Conservation (phyloP, 2,113 vertebrate species). For the Vimba vimba region DNA sequence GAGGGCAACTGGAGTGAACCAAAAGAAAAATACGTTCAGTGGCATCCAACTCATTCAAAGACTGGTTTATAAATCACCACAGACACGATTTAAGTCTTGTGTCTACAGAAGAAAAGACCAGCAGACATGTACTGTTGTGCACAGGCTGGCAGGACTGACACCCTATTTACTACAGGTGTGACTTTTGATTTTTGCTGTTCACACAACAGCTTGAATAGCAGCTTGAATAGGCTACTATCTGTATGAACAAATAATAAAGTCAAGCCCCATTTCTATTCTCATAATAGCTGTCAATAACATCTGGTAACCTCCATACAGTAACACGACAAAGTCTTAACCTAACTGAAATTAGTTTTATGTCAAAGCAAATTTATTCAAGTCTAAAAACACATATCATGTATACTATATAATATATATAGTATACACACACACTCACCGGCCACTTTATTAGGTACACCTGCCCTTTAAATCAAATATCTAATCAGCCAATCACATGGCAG, state of each 20-base stretch:
- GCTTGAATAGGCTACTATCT: not conserved
- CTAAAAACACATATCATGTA: not conserved
- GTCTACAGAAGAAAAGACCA: not conserved
- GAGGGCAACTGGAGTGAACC: not conserved
- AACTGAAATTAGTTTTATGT: not conserved
- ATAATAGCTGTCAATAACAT: not conserved
- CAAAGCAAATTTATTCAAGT: not conserved
- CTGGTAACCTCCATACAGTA: not conserved
- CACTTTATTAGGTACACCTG: too few species aligned
- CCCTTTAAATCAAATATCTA: too few species aligned
- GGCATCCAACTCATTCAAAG: not conserved
- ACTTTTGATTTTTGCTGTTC: not conserved
- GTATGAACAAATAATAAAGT: not conserved
- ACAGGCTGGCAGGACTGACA: not conserved
- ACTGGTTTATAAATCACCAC: not conserved
- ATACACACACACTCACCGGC: too few species aligned
- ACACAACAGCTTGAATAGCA: not conserved
- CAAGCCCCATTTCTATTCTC: not conserved
- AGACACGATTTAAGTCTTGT: not conserved
- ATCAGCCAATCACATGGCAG: too few species aligned
- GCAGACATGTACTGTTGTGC: too few species aligned
- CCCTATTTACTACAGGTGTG: too few species aligned
- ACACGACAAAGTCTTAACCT: not conserved
- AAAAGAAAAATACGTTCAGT: not conserved
- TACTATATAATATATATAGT: too few species aligned